Conservation (phyloP, 2,113 vertebrate genomes). For the Pavo muticus region DNA sequence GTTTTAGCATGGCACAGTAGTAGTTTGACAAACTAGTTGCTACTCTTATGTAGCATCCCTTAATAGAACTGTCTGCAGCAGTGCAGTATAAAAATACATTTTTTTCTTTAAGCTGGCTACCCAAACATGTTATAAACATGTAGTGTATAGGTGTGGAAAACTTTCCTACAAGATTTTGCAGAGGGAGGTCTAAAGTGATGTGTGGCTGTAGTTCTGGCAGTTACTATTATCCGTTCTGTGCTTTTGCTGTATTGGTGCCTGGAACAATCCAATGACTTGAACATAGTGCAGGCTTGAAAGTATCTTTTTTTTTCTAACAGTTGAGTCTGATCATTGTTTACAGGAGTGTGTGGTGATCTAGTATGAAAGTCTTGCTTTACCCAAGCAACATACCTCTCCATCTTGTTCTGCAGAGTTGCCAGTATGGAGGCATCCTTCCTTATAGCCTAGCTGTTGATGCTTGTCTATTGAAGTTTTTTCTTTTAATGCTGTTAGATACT, state of each 20-base stretch:
- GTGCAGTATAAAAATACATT: not conserved
- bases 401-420: not conserved
- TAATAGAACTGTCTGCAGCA: not conserved
- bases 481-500: not conserved
- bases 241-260: not conserved
- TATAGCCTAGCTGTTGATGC: not conserved
- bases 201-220: not conserved
- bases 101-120: not conserved
- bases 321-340: not conserved
- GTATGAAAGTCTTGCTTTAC: not conserved
- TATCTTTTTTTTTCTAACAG: not conserved
- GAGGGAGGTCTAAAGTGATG: not conserved
- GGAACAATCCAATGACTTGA: not conserved
- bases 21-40: not conserved
- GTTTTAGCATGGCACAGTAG: not conserved
- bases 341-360: not conserved
- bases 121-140: not conserved
- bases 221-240: not conserved
- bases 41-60: not conserved
- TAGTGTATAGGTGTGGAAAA: too few species aligned
- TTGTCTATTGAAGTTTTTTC: not conserved
- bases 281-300: not conserved
- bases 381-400: not conserved
- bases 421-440: not conserved
- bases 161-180: not conserved